phyloP scores from a whole-genome alignment of 2,113 vertebrate genomes.

The Mus pahari region DNA sequence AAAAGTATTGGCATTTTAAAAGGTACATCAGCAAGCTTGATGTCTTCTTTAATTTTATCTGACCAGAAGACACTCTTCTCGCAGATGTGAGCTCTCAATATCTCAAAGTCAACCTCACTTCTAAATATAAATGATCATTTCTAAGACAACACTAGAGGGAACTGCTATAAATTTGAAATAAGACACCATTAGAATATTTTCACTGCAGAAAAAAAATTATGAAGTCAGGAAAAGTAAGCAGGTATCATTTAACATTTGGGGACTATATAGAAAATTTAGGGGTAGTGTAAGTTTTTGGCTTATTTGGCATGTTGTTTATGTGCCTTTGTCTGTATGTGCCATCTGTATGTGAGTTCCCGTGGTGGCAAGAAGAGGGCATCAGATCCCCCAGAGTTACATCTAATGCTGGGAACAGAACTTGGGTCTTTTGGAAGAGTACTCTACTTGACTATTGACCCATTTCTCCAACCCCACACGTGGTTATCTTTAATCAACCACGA shows the following conservation, averaged over 20 bases:
- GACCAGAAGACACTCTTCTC: neutral
- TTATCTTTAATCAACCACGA: neutral
- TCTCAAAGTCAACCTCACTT: neutral
- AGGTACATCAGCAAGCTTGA: neutral
- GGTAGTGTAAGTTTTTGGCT: neutral
- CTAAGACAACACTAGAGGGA: neutral
- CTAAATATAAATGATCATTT: conserved; percentile 1
- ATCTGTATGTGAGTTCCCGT: neutral
- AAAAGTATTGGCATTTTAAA: neutral
- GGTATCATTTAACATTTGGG: neutral
- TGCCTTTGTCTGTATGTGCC: neutral
- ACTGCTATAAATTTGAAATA: conserved; percentile 16
- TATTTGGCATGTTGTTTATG: neutral
- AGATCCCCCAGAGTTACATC: neutral
- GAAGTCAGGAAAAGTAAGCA: neutral
- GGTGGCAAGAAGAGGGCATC: neutral
- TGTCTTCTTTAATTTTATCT: neutral
- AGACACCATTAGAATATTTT: neutral
- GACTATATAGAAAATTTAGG: neutral
- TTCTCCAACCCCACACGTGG: neutral
- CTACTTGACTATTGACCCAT: neutral
- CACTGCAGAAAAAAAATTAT: neutral
- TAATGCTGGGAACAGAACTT: neutral
- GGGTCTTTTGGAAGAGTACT: neutral
- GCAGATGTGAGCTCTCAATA: neutral